Base-by-base conservation (phyloP, 2,888 invertebrate species). In the Protodeltote pygarga region DNA sequence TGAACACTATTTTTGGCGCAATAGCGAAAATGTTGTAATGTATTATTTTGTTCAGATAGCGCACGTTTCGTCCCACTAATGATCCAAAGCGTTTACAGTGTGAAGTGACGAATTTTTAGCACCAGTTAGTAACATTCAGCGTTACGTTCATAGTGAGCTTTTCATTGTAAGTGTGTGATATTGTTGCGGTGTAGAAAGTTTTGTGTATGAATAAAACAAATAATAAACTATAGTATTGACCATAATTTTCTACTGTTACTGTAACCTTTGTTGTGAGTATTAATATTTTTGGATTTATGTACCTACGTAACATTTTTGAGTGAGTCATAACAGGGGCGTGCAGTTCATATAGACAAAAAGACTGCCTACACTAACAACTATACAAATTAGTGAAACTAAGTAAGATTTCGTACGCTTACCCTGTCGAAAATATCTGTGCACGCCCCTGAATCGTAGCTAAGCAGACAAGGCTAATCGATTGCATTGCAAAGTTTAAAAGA, bases 81-180 rank as follows among this genome's bases (percentile, higher is more conserved):
- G 62, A 59, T 49, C 53, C 60, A 58, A 48, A 63, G 62, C 65
- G 45, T 48, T 65, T 57, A 65, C 65, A 62, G 65, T 48, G 67
- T 65, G 71, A 71, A 75, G 79, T 75, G 79, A 81, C 79, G 64
- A 80, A 70, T 78, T 77, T 65, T 81, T 68, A 72, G 71, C 73
- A 78, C 48, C 79, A 82, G 82, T 85, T 76, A 55, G 77, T 65
- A 76, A 79, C 81, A 74, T 74, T 71, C 77, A 59, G 65, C 74
- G 74, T 52, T 59, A 57, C 66, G 68, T 40, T 55, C 32, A 50
- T 58, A 66, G 49, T 32, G 10, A 47, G 45, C 55, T 67, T 54
- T 47, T 44, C 52, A 61, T 65, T 62, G 53, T 60, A 49, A 49
- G 47, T 55, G 55, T 50, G 25, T 29, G 9, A 40, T 39, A 45